Evolutionary conservation across 2,888 invertebrate species (phyloP), one percentile per base, ranked within the genome.

Genomic region (Drosophila parthenogenetica): DNA sequence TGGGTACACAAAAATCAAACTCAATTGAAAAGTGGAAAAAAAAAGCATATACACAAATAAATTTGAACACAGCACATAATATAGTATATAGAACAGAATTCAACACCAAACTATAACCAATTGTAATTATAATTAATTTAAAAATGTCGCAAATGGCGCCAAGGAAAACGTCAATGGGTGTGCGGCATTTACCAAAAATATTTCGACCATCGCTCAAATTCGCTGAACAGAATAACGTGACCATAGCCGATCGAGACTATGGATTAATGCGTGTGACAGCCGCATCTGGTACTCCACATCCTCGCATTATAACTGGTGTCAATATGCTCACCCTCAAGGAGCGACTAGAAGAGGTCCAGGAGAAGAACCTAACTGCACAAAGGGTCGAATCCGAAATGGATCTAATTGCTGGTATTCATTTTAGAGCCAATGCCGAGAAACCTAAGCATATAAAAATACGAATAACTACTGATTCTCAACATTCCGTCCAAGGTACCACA

Each of bases 271-370:
- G 39, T n/a, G 19, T 71, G 5, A 19, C 17, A 3, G 17, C 10
- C 1, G 19, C 43, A 3, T 14, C 61, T 16, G 35, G 46, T 5
- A 87, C 81, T 7, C 81, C 81, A 5, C 85, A 46, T 65, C 81
- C 85, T 2, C 63, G 54, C 0, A 7, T 11, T 3, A 45, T 50
- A 1, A 5, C n/a, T 0, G 60, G 45, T 2, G 14, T 81, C 2
- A 79, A 85, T 50, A 4, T 63, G 1, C 0, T 22, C 0, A 0
- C 35, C 3, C 57, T 81, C 0, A 51, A 35, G 19, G 55, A 60
- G 13, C 76, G 87, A 0, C 66, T 81, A 1, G 19, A 49, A 5
- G 46, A 64, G 22, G 16, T 19, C 17, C 29, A 32, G 17, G 32
- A 32, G 5, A 54, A 32, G 13, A 48, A 11, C 5, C 13, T 16